Percentiles rank a stretch among this genome's conserved stretches.
Conservation (phyloP, 2,797 vertebrate species). For the Oryzias sinensis region DNA sequence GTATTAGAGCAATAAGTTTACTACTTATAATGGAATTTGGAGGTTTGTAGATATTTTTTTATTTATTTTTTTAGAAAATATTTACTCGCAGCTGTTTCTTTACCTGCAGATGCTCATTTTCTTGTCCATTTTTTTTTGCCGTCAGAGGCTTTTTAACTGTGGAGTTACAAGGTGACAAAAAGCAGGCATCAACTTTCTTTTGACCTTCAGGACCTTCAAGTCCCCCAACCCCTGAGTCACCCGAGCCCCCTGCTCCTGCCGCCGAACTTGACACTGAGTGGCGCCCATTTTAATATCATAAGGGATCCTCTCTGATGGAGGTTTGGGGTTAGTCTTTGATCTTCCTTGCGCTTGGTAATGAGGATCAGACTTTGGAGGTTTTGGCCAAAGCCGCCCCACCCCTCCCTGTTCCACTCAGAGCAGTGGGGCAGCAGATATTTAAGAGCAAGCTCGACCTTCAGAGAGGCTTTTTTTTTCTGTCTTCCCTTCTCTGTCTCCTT, state of each 20-base stretch:
- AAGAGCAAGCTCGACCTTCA: slow-evolving; percentile 39
- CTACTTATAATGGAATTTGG: neutral
- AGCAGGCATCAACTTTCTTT: slow-evolving; percentile 57
- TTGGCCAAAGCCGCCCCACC: slow-evolving; percentile 36
- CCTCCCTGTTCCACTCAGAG: slow-evolving; percentile 28
- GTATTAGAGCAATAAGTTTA: neutral
- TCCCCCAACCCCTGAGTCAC: slow-evolving; percentile 39
- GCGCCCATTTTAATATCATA: slow-evolving; percentile 63
- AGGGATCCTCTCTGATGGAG: slow-evolving; percentile 68
- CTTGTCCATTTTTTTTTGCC: neutral
- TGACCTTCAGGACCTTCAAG: slow-evolving; percentile 46
- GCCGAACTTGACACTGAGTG: slow-evolving; percentile 63
- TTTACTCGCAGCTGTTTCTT: slow-evolving; percentile 29
- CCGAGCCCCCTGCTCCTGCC: slow-evolving; percentile 21
- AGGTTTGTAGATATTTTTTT: neutral
- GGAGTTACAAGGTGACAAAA: slow-evolving; percentile 43
- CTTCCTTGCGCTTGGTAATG: slow-evolving; percentile 70
- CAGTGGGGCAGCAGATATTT: slow-evolving; percentile 41
- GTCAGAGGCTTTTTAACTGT: slow-evolving; percentile 29
- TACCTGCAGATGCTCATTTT: slow-evolving; percentile 32
- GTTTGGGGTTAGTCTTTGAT: slow-evolving; percentile 68
- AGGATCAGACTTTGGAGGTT: slow-evolving; percentile 64
- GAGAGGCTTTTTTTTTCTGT: slow-evolving; percentile 16
- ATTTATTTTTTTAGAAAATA: neutral
- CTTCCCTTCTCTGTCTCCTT: slow-evolving; percentile 2